phyloP scores from a whole-genome alignment of 2,113 vertebrate genomes.

The Seriola rivoliana region DNA sequence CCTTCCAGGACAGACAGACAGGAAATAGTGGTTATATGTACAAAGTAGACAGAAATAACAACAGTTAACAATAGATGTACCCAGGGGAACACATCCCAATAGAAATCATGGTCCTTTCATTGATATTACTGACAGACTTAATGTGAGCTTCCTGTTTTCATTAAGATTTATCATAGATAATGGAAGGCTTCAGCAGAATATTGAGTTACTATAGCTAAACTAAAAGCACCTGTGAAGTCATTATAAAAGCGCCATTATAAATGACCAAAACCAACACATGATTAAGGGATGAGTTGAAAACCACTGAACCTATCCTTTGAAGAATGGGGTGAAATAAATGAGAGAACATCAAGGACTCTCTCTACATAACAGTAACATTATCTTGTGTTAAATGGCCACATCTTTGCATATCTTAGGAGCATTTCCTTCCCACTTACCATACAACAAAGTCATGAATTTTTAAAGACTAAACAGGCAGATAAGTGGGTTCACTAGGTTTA shows the following conservation, averaged over 20 bases:
- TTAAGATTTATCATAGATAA: background rate
- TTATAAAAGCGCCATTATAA: background rate
- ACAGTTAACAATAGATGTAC: background rate
- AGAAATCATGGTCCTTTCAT: background rate
- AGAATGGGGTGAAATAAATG: background rate
- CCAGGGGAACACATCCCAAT: background rate
- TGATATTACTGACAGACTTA: background rate
- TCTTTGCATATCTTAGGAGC: background rate
- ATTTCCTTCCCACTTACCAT: constrained; percentile 8
- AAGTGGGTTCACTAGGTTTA: background rate
- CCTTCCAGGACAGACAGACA: background rate
- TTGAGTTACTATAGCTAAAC: background rate
- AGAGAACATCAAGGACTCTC: background rate
- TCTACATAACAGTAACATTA: background rate
- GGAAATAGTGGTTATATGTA: background rate
- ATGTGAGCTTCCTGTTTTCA: constrained; percentile 1
- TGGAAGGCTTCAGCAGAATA: constrained; percentile 12
- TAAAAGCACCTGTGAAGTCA: background rate
- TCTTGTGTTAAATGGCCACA: background rate
- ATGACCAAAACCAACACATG: background rate
- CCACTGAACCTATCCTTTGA: background rate
- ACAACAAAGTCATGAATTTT: background rate
- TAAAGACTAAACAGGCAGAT: background rate
- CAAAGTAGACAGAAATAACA: background rate
- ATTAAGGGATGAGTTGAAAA: background rate